Evolutionary conservation across 1,140 invertebrate species (phyloP).

Genomic region (Cydia amplana): DNA sequence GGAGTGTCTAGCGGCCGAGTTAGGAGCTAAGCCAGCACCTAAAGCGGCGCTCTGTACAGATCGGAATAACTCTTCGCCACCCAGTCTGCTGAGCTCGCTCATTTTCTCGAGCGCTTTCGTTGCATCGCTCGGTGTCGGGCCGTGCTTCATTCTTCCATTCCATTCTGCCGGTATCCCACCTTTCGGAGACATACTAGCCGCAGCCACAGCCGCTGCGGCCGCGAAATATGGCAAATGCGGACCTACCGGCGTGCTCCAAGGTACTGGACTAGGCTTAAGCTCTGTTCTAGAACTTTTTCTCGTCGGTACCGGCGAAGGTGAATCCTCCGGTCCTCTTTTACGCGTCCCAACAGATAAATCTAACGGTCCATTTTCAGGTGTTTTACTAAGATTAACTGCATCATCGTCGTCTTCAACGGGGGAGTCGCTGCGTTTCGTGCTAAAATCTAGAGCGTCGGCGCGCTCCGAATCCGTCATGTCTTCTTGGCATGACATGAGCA

Average conservation of each 20-base stretch:
- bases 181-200: conserved; percentile 87
- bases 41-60: conserved; percentile 79
- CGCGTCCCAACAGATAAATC: conserved; percentile 89
- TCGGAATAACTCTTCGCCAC: conserved; percentile 87
- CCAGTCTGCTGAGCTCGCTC: conserved; percentile 92
- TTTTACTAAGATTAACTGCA: conserved; percentile 85
- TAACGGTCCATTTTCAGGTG: conserved; percentile 86
- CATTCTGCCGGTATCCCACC: conserved; percentile 83
- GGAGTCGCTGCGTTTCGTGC: conserved; percentile 81
- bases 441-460: conserved; percentile 86
- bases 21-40: conserved; percentile 70
- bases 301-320: conserved; percentile 81
- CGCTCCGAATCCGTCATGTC: conserved; percentile 80
- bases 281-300: conserved; percentile 84
- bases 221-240: conserved; percentile 89
- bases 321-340: conserved; percentile 85
- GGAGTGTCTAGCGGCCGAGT: conserved; percentile 85
- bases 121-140: conserved; percentile 86
- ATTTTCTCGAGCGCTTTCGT: conserved; percentile 94
- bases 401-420: conserved; percentile 82
- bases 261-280: conserved; percentile 84
- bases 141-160: conserved; percentile 89
- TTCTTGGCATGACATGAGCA: conserved; percentile 88
- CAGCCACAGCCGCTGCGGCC: conserved; percentile 88
- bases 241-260: conserved; percentile 89